Evolutionary conservation across 2,113 vertebrate species (phyloP).

Genomic region (Lanius ludovicianus): DNA sequence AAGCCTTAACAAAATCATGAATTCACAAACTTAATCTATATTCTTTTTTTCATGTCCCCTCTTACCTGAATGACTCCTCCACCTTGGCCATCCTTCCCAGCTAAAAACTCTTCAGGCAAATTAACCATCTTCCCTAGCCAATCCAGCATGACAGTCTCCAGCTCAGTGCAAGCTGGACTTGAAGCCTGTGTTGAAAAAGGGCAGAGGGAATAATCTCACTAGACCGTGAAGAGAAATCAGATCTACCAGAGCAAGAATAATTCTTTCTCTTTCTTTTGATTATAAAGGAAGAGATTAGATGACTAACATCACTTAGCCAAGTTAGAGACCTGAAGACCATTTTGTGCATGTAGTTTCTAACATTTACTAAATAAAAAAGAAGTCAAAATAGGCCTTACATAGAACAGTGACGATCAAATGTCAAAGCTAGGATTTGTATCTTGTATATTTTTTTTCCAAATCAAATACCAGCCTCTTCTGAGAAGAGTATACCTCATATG

Average conservation of each 20-base stretch:
- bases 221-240: background rate
- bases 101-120: constrained; percentile 88
- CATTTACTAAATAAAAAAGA: background rate
- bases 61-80: constrained; percentile 96
- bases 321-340: background rate
- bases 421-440: background rate
- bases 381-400: background rate
- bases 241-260: background rate
- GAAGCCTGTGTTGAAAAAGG: constrained; percentile 77
- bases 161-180: constrained; percentile 94
- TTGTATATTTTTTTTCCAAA: background rate
- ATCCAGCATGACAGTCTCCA: constrained; percentile 95
- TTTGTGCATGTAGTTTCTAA: background rate
- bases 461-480: background rate
- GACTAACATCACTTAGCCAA: background rate
- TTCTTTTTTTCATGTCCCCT: background rate
- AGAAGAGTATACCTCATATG: background rate
- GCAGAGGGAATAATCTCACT: background rate
- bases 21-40: fast-evolving
- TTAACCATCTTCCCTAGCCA: constrained; percentile 94
- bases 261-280: background rate
- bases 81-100: constrained; percentile 79
- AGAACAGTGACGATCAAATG: background rate
- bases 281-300: background rate
- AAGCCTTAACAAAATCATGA: background rate